phyloP scores from a whole-genome alignment of 2,888 invertebrate species.

The Netelia virgata region DNA sequence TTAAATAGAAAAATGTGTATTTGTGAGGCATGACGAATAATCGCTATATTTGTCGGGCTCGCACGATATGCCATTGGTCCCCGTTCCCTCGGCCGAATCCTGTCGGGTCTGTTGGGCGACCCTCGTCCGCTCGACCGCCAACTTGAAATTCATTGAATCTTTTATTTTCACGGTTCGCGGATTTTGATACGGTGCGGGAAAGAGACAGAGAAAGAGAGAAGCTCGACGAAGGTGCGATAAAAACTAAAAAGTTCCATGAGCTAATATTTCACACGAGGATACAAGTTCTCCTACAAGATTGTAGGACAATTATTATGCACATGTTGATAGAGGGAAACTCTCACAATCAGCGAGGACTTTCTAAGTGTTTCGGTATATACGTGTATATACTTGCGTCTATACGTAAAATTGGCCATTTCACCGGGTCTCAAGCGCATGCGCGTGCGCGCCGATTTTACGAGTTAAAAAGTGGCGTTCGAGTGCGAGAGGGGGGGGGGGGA shows the following conservation, averaged over 20 bases:
- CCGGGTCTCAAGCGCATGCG: conserved; percentile 33
- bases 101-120: too few relatives aligned
- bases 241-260: background rate
- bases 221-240: too few relatives aligned
- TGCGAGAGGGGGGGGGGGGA: background rate
- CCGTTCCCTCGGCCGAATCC: too few relatives aligned
- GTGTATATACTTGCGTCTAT: background rate
- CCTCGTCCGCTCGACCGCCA: too few relatives aligned
- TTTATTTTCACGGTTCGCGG: too few relatives aligned
- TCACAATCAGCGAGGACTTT: conserved; percentile 31
- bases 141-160: too few relatives aligned
- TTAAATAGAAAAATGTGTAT: too few relatives aligned
- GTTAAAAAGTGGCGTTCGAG: conserved; percentile 1
- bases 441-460: conserved; percentile 5
- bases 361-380: conserved; percentile 38
- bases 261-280: background rate
- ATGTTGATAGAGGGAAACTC: conserved; percentile 41
- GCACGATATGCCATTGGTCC: too few relatives aligned
- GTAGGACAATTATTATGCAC: conserved; percentile 7
- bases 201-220: too few relatives aligned
- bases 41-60: too few relatives aligned
- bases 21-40: too few relatives aligned
- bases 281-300: background rate
- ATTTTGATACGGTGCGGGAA: too few relatives aligned
- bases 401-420: conserved; percentile 50